phyloP scores from a whole-genome alignment of 2,888 invertebrate genomes.

The Mamestra brassicae region DNA sequence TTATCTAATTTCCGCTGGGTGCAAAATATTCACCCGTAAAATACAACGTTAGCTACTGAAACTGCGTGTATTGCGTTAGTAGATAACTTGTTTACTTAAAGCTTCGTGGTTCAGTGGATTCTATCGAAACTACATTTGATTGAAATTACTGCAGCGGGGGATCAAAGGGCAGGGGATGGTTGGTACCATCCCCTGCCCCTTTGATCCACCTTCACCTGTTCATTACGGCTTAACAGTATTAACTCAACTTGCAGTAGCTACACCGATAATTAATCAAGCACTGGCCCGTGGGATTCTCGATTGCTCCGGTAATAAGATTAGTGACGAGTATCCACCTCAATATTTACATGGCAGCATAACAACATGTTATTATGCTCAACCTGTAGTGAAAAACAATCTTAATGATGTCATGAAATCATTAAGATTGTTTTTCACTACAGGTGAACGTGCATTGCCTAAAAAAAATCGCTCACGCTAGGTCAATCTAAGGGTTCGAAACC shows the following conservation, averaged over 20 bases:
- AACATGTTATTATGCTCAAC: no score
- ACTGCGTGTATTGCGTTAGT: not conserved
- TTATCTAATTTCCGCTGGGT: not conserved
- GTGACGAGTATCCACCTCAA: not conserved
- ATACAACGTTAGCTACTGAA: not conserved
- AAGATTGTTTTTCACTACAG: not conserved
- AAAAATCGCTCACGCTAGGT: no score
- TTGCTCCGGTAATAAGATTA: constrained; percentile 12
- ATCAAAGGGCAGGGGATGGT: not conserved
- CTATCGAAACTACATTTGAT: constrained; percentile 12
- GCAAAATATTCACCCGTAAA: not conserved
- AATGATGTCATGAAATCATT: no score
- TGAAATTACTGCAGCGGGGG: constrained; percentile 18
- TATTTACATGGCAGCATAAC: not conserved
- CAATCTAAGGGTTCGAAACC: no score
- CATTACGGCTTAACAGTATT: constrained; percentile 12
- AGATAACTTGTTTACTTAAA: constrained; percentile 19
- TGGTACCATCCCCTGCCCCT: not conserved
- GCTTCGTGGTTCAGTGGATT: constrained; percentile 7
- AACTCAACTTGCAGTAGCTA: constrained; percentile 14
- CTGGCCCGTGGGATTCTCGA: not conserved
- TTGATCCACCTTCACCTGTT: not conserved
- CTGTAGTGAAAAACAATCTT: no score
- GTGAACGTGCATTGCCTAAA: no score
- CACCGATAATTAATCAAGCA: constrained; percentile 45